phyloP scores from a whole-genome alignment of 2,113 vertebrate species.

The Antechinus flavipes region DNA sequence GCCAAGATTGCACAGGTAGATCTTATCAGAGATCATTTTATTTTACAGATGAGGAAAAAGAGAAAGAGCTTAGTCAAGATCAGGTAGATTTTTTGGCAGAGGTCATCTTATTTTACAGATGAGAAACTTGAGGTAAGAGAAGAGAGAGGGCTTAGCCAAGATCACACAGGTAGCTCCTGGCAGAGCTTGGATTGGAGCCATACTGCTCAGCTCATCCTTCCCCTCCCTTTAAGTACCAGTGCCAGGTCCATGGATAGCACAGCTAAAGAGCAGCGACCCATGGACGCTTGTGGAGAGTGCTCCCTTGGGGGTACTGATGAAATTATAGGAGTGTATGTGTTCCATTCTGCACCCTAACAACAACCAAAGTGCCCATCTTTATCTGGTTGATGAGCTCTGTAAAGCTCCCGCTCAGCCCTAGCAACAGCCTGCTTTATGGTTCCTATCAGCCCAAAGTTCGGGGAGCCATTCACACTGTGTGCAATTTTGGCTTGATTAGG shows the following conservation, averaged over 20 bases:
- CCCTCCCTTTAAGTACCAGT: not conserved
- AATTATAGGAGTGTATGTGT: not conserved
- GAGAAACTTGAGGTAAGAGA: not conserved
- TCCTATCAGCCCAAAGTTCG: slow-evolving; percentile 12
- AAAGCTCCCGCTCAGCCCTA: not conserved
- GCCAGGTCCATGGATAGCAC: not conserved
- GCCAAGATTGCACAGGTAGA: not conserved
- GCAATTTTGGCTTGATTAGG: slow-evolving; percentile 78
- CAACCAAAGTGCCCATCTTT: not conserved
- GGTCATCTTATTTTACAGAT: slow-evolving; percentile 1
- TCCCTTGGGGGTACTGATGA: not conserved
- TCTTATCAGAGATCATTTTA: not conserved
- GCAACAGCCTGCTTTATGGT: not conserved
- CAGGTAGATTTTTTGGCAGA: not conserved
- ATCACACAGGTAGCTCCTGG: not conserved
- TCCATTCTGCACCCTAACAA: not conserved
- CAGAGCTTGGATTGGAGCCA: not conserved
- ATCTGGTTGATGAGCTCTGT: not conserved
- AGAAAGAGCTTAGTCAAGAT: not conserved
- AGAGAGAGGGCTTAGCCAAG: not conserved
- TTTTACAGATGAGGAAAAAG: no score
- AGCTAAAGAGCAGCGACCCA: not conserved
- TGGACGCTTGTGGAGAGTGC: not conserved
- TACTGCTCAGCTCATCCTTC: not conserved
- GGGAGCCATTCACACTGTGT: slow-evolving; percentile 51